These are phyloP conservation scores for Halyomorpha halys DNA, from an alignment of 1,140 invertebrate genomes.

Conservation along the genomic window DNA sequence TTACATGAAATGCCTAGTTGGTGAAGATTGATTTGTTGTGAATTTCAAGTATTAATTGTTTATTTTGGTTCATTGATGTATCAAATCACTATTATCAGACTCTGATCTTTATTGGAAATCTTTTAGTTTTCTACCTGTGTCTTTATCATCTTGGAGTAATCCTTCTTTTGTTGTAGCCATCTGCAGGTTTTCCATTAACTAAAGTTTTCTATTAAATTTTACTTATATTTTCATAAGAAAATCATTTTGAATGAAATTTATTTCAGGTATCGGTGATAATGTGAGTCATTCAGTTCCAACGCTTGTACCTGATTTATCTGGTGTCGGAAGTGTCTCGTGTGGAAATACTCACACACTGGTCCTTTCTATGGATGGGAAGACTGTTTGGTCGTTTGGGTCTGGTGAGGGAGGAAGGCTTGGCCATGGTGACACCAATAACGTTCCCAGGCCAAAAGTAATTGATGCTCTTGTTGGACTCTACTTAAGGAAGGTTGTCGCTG, in stretches of 20 bases:
- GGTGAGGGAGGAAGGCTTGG: slow-evolving; percentile 52
- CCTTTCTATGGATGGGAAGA: slow-evolving; percentile 49
- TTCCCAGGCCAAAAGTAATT: slow-evolving; percentile 48
- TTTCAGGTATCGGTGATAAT: slow-evolving; percentile 44
- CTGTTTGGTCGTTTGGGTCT: slow-evolving; percentile 54
- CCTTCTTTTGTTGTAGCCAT: no score
- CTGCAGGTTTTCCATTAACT: no score
- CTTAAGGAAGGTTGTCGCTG: slow-evolving; percentile 48
- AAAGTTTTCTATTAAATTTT: neutral
- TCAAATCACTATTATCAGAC: neutral
- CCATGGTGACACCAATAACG: slow-evolving; percentile 46
- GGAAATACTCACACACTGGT: slow-evolving; percentile 53
- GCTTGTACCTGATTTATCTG: slow-evolving; percentile 44
- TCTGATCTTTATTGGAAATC: neutral
- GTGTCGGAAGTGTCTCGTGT: slow-evolving; percentile 50
- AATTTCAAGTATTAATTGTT: neutral
- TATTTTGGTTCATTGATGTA: no score
- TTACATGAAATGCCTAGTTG: no score
- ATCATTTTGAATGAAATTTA: neutral
- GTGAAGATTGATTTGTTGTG: neutral
- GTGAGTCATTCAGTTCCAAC: slow-evolving; percentile 45
- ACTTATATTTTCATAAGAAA: neutral
- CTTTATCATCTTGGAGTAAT: no score
- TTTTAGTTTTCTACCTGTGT: no score
- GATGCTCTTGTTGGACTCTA: slow-evolving; percentile 50